Evolutionary conservation across 2,888 invertebrate species (phyloP).

Genomic region (Drosophila anomalata): DNA sequence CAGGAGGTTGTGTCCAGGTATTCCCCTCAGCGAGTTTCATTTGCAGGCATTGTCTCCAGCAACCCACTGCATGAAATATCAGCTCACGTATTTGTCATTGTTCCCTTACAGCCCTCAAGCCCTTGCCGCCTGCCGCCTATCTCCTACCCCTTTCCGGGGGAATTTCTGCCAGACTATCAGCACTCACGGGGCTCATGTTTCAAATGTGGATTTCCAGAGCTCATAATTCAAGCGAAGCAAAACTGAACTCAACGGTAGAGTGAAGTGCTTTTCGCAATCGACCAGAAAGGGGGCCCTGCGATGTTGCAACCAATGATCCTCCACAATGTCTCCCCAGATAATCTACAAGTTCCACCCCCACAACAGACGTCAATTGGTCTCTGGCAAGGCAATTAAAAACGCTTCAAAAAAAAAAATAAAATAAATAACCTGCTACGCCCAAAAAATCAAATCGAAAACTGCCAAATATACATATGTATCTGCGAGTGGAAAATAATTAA

Average conservation of each 20-base stretch:
- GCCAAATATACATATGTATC: slow-evolving; percentile 37
- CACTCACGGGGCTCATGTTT: slow-evolving; percentile 76
- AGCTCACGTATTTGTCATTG: slow-evolving; percentile 58
- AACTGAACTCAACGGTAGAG: slow-evolving; percentile 22
- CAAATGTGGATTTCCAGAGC: slow-evolving; percentile 46
- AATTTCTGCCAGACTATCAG: slow-evolving; percentile 50
- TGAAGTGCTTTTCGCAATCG: slow-evolving; percentile 66
- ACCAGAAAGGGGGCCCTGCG: slow-evolving; percentile 9
- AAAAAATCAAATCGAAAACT: slow-evolving; percentile 8
- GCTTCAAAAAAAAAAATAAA: slow-evolving; percentile 55
- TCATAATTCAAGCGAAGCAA: slow-evolving; percentile 37
- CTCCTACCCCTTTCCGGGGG: not conserved
- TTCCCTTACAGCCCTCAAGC: slow-evolving; percentile 14
- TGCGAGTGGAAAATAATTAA: slow-evolving; percentile 71
- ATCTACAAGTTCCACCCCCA: not conserved
- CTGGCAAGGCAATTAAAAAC: slow-evolving; percentile 65
- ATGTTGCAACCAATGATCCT: not conserved
- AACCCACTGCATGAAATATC: slow-evolving; percentile 39
- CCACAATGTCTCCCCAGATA: not conserved
- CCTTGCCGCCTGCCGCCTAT: not conserved
- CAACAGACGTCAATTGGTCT: slow-evolving; percentile 64
- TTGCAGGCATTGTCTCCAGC: slow-evolving; percentile 3
- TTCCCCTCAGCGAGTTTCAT: slow-evolving; percentile 17
- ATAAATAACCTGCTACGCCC: slow-evolving; percentile 44
- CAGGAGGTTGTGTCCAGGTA: slow-evolving; percentile 16